Conservation (phyloP, 2,113 vertebrate species). For the Oryzias curvinotus region DNA sequence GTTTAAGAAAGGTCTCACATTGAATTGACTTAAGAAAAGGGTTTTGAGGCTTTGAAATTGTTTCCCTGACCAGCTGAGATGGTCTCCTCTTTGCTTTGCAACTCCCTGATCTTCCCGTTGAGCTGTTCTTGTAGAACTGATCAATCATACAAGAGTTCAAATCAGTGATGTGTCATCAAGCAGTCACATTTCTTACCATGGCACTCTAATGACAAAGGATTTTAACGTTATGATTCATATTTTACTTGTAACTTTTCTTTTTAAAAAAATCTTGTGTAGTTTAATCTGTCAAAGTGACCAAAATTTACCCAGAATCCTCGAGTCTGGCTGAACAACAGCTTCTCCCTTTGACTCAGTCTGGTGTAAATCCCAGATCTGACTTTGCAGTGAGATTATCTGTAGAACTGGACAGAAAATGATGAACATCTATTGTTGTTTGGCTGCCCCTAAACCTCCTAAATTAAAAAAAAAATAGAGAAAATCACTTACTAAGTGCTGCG, state of each 20-base stretch:
- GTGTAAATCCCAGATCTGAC: constrained; percentile 39
- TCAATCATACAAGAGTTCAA: background rate
- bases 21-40: background rate
- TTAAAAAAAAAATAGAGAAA: background rate
- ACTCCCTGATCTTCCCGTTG: background rate
- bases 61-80: constrained; percentile 5
- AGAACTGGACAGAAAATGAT: constrained; percentile 35
- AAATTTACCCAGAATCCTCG: constrained; percentile 14
- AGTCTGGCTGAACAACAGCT: background rate
- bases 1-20: background rate
- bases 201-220: too few species aligned
- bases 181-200: too few species aligned
- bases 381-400: constrained; percentile 45
- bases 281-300: background rate
- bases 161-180: too few species aligned
- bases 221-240: too few species aligned
- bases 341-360: background rate
- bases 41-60: background rate
- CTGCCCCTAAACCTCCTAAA: background rate
- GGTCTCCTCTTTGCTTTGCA: background rate
- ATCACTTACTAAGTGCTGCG: constrained; percentile 31
- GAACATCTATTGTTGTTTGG: background rate
- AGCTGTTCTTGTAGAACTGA: constrained; percentile 35
- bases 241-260: too few species aligned
- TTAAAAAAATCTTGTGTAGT: too few species aligned